These are phyloP conservation scores for Drosophila kanekoi DNA, from an alignment of 2,888 invertebrate species.

Conservation along the genomic window DNA sequence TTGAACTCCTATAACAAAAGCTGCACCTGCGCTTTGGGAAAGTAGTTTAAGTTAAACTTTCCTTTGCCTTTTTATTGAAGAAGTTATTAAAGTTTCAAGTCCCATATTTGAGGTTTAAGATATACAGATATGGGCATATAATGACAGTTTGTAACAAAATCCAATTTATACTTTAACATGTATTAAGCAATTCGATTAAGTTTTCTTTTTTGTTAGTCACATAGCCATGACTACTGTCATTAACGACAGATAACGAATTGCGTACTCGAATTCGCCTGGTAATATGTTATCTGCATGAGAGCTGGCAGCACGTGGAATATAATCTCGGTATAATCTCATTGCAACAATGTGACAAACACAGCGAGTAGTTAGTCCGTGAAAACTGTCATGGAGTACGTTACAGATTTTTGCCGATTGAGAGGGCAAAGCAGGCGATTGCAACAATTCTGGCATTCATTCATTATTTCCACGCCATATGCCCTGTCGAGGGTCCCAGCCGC, in stretches of 20 bases:
- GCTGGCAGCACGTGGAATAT: neutral
- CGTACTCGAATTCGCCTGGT: conserved; percentile 1
- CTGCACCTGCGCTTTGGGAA: too few relatives aligned
- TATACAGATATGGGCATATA: too few relatives aligned
- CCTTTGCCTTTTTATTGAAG: too few relatives aligned
- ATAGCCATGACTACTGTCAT: conserved; percentile 7
- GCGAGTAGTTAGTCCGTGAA: conserved; percentile 27
- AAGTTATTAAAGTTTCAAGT: too few relatives aligned
- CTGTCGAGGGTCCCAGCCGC: conserved; percentile 21
- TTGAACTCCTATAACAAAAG: too few relatives aligned
- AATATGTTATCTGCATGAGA: conserved; percentile 20
- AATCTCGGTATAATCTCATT: conserved; percentile 30
- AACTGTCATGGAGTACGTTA: conserved; percentile 54
- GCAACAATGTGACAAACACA: conserved; percentile 36
- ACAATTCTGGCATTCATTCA: conserved; percentile 57
- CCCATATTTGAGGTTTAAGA: too few relatives aligned
- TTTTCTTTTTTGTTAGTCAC: conserved; percentile 5
- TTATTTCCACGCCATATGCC: conserved; percentile 66
- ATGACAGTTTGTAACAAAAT: too few relatives aligned
- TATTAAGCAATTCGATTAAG: too few relatives aligned
- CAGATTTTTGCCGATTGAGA: conserved; percentile 49
- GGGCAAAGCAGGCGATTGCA: conserved; percentile 7
- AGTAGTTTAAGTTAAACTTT: too few relatives aligned
- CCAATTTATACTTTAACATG: too few relatives aligned
- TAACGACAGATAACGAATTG: conserved; percentile 10